These are phyloP conservation scores for Diplodus puntazzo DNA, from an alignment of 2,797 vertebrate species.

Conservation along the genomic window DNA sequence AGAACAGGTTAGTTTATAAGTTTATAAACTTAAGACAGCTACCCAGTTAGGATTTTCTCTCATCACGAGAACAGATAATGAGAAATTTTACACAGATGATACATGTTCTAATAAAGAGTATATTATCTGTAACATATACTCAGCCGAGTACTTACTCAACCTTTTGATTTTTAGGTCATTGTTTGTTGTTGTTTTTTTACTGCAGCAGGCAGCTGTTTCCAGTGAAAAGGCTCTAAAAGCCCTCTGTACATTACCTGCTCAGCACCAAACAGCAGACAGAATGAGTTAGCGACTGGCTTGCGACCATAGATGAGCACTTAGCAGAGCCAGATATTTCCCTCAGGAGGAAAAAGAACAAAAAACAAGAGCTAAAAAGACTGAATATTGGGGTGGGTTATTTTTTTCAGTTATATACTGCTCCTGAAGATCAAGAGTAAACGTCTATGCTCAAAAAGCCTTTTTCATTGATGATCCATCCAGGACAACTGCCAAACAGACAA, in stretches of 20 bases:
- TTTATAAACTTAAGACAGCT: too few species aligned
- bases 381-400: background rate
- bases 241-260: background rate
- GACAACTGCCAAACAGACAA: background rate
- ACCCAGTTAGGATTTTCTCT: too few species aligned
- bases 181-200: background rate
- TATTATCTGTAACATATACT: too few species aligned
- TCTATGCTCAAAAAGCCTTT: background rate
- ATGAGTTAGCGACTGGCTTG: background rate
- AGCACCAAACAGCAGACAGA: background rate
- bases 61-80: too few species aligned
- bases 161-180: background rate
- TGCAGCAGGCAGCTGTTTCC: background rate
- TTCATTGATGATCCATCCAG: background rate
- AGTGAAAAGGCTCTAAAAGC: background rate
- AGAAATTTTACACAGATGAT: too few species aligned
- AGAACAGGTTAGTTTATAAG: too few species aligned
- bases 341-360: background rate
- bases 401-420: background rate
- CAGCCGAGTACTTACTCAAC: too few species aligned
- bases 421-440: background rate
- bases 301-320: conserved; percentile 1
- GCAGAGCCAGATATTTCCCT: background rate
- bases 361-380: too few species aligned
- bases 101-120: too few species aligned